phyloP scores from a whole-genome alignment of 2,797 vertebrate species.

The Trematomus bernacchii region DNA sequence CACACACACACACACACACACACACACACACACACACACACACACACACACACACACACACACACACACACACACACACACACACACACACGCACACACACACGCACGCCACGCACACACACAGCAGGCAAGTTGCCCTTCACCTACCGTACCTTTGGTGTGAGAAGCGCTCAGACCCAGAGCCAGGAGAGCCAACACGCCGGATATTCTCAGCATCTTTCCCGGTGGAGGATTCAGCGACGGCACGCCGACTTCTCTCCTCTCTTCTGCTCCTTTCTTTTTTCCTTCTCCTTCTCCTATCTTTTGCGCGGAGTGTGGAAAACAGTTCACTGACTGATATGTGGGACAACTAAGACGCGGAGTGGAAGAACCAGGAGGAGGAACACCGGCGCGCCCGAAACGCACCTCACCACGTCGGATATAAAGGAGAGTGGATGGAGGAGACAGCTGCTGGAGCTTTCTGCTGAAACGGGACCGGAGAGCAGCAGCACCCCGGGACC shows the following conservation, averaged over 20 bases:
- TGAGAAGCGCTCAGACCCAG: constrained; percentile 83
- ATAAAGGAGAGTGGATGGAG: constrained; percentile 26
- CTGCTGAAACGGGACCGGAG: constrained; percentile 75
- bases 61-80: constrained; percentile 30
- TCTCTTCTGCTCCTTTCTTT: constrained; percentile 12
- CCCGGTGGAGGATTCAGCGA: constrained; percentile 56
- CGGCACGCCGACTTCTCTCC: constrained; percentile 54
- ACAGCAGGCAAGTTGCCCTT: constrained; percentile 70
- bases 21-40: constrained; percentile 31
- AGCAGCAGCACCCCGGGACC: constrained; percentile 74
- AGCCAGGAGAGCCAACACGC: constrained; percentile 74
- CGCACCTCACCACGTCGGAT: constrained; percentile 29
- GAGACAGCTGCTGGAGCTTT: constrained; percentile 60
- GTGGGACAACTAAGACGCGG: constrained; percentile 53
- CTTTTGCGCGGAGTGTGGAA: constrained; percentile 38
- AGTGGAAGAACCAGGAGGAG: constrained; percentile 12
- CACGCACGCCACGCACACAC: constrained; percentile 32
- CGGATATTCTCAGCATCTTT: constrained; percentile 81
- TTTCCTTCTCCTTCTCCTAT: constrained; percentile 21
- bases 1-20: constrained; percentile 33
- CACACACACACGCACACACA: constrained; percentile 29
- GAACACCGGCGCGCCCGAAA: constrained; percentile 41
- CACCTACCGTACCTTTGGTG: constrained; percentile 89
- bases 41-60: constrained; percentile 29
- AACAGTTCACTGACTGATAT: constrained; percentile 65